A percentile compares a stretch with the other conserved stretches of the same genome.
Evolutionary conservation across 2,797 vertebrate species (phyloP).

Genomic region (Harpagifer antarcticus): DNA sequence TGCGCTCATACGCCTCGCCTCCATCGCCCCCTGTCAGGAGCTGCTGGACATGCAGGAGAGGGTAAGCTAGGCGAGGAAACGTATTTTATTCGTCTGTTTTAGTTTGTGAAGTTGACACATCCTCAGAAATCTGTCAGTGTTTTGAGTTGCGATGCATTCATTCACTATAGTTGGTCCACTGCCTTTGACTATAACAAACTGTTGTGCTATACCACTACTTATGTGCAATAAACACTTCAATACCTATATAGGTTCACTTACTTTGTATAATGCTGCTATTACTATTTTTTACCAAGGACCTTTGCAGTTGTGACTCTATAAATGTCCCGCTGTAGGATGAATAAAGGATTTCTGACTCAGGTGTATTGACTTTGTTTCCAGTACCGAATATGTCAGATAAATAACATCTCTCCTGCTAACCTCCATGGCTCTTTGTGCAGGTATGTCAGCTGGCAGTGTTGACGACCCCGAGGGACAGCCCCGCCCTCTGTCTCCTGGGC

Average conservation of each 20-base stretch:
- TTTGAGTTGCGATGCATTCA: neutral
- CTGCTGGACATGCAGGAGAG: conserved; percentile 75
- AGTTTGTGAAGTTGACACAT: neutral
- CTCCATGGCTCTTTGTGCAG: conserved; percentile 48
- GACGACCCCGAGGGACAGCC: conserved; percentile 66
- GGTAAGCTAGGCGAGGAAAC: conserved; percentile 39
- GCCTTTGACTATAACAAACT: too few species aligned
- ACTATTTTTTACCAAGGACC: too few species aligned
- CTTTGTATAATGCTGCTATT: too few species aligned
- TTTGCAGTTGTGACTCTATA: too few species aligned
- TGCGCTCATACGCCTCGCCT: conserved; percentile 66
- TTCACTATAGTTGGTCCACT: too few species aligned
- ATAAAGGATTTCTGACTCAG: too few species aligned
- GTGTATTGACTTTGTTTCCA: neutral
- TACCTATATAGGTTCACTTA: too few species aligned
- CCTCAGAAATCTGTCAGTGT: neutral
- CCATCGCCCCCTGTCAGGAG: conserved; percentile 68
- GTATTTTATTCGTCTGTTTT: neutral
- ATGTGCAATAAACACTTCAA: too few species aligned
- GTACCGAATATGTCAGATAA: neutral
- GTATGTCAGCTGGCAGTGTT: conserved; percentile 76
- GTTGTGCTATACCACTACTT: too few species aligned
- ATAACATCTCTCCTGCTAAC: neutral
- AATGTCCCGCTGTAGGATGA: too few species aligned
- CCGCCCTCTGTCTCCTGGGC: conserved; percentile 76